Conservation (phyloP, 2,113 vertebrate genomes). For the Caracal caracal region DNA sequence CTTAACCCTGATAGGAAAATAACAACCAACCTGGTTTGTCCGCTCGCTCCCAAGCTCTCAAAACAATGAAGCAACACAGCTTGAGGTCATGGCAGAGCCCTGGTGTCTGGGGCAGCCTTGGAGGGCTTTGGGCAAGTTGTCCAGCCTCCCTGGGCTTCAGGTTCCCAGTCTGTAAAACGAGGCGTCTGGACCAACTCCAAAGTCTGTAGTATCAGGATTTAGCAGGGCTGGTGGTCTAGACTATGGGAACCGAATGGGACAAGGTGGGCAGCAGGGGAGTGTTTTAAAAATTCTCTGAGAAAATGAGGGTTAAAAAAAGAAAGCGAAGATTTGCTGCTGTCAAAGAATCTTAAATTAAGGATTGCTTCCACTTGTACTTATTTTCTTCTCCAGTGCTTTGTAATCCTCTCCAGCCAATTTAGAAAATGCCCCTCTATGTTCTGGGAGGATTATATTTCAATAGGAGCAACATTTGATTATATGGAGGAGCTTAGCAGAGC, state of each 20-base stretch:
- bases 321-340: not conserved
- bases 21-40: not conserved
- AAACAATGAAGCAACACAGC: not conserved
- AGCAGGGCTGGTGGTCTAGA: not conserved
- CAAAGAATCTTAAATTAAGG: slow-evolving; percentile 34
- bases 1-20: not conserved
- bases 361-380: not conserved
- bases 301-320: not conserved
- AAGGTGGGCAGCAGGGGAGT: not conserved
- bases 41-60: not conserved
- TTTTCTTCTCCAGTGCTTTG: slow-evolving; percentile 51
- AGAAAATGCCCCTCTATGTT: slow-evolving; percentile 10
- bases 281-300: not conserved
- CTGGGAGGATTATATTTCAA: slow-evolving; percentile 55
- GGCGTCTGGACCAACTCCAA: not conserved
- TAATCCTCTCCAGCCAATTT: slow-evolving; percentile 67
- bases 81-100: not conserved
- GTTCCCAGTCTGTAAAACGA: not conserved
- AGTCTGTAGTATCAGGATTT: not conserved
- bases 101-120: not conserved
- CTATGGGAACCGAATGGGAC: not conserved
- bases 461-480: slow-evolving; percentile 54
- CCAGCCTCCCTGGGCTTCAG: not conserved
- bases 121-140: not conserved
- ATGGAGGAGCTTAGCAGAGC: slow-evolving; percentile 34